phyloP scores from a whole-genome alignment of 2,888 invertebrate species.

The Drosophila limbata region DNA sequence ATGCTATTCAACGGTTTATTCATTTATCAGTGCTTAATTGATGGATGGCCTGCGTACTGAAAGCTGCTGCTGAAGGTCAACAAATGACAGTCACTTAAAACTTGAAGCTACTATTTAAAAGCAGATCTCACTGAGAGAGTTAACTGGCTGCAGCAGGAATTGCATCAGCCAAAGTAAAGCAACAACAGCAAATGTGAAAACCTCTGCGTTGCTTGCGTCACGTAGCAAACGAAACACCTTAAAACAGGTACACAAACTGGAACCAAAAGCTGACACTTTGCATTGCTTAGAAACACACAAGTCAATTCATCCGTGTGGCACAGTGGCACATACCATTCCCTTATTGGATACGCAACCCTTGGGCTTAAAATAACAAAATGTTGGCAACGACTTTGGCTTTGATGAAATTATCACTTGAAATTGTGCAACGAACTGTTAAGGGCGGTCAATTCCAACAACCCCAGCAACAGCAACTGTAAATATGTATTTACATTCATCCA shows the following conservation, averaged over 20 bases:
- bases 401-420: constrained; percentile 57
- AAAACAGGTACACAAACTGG: constrained; percentile 27
- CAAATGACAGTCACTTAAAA: constrained; percentile 52
- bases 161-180: constrained; percentile 25
- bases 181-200: constrained; percentile 24
- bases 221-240: constrained; percentile 14
- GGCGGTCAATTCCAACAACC: constrained; percentile 47
- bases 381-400: constrained; percentile 51
- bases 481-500: not conserved
- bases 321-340: constrained; percentile 11
- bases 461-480: constrained; percentile 5
- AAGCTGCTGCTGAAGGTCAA: constrained; percentile 62
- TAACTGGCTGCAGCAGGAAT: constrained; percentile 17
- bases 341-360: constrained; percentile 32
- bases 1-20: constrained; percentile 41
- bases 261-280: constrained; percentile 14
- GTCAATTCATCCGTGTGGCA: not conserved
- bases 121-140: constrained; percentile 18
- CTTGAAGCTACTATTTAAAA: constrained; percentile 40
- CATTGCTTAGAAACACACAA: constrained; percentile 7
- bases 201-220: constrained; percentile 38
- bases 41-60: constrained; percentile 47
- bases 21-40: constrained; percentile 61
- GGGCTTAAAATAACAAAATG: constrained; percentile 38
- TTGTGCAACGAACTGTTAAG: constrained; percentile 54